A percentile compares a stretch with the other conserved stretches of the same genome.
Evolutionary conservation across 1,140 invertebrate species (phyloP).

Genomic region (Zaprionus inermis): DNA sequence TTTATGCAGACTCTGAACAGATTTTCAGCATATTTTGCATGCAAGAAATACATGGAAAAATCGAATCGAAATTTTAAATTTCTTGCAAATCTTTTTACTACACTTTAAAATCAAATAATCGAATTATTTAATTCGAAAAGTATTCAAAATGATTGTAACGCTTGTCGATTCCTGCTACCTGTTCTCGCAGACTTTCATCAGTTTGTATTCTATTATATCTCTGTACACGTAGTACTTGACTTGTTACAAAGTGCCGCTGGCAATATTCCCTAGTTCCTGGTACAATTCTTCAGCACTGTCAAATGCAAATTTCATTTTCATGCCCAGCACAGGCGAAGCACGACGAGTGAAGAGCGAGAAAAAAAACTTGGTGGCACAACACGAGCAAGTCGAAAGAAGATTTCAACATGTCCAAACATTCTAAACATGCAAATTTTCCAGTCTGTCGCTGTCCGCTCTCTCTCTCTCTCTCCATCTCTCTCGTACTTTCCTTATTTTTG

Average conservation of each 20-base stretch:
- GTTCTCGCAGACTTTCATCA: background rate
- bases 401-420: conserved; percentile 78
- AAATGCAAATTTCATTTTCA: conserved; percentile 75
- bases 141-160: background rate
- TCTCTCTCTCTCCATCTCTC: conserved; percentile 7
- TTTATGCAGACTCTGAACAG: background rate
- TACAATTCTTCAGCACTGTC: conserved; percentile 58
- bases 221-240: background rate
- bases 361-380: conserved; percentile 47
- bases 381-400: conserved; percentile 74
- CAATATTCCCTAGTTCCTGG: conserved; percentile 9
- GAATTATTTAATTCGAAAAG: no score
- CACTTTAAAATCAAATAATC: no score
- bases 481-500: conserved; percentile 10
- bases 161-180: background rate
- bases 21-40: background rate
- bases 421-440: conserved; percentile 81
- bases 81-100: background rate
- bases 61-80: background rate
- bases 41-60: no score
- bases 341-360: background rate
- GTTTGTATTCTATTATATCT: background rate
- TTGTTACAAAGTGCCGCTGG: background rate
- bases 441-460: conserved; percentile 72
- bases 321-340: conserved; percentile 42